A percentile compares a stretch with the other conserved stretches of the same genome.
These are phyloP conservation scores for Linnaemya tessellans DNA, from an alignment of 2,888 invertebrate genomes.

Conservation along the genomic window DNA sequence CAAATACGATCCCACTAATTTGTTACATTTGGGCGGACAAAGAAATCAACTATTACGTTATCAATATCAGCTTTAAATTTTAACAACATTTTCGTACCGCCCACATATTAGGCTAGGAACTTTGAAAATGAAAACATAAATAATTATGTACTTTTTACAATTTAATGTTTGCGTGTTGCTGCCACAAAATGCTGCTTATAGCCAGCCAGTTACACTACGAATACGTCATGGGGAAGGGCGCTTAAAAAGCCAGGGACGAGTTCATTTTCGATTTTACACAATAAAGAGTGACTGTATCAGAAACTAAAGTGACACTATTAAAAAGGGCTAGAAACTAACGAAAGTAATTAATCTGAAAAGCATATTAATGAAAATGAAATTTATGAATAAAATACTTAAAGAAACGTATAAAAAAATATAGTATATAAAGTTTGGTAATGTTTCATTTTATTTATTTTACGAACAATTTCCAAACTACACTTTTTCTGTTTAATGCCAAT, in stretches of 20 bases:
- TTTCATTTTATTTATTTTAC: neutral
- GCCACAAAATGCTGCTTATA: constrained; percentile 17
- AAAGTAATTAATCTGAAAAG: constrained; percentile 24
- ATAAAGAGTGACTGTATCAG: neutral
- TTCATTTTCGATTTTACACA: neutral
- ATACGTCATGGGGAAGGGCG: neutral
- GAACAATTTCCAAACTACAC: neutral
- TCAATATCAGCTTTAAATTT: neutral
- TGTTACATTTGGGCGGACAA: no score
- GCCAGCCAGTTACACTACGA: constrained; percentile 8
- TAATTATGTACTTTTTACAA: no score
- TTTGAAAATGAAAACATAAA: neutral
- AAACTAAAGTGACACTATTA: constrained; percentile 30
- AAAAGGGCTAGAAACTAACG: constrained; percentile 17
- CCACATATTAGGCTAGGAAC: constrained; percentile 3
- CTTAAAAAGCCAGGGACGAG: neutral
- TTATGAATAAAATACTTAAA: neutral
- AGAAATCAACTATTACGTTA: neutral
- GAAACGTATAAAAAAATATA: neutral
- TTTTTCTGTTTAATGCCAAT: constrained; percentile 23
- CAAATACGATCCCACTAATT: no score
- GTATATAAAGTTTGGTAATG: neutral
- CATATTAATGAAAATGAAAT: constrained; percentile 11
- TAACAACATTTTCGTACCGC: neutral
- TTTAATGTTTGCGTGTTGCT: constrained; percentile 48